phyloP scores from a whole-genome alignment of 1,140 invertebrate species.

The Alviniconcha marisindica region DNA sequence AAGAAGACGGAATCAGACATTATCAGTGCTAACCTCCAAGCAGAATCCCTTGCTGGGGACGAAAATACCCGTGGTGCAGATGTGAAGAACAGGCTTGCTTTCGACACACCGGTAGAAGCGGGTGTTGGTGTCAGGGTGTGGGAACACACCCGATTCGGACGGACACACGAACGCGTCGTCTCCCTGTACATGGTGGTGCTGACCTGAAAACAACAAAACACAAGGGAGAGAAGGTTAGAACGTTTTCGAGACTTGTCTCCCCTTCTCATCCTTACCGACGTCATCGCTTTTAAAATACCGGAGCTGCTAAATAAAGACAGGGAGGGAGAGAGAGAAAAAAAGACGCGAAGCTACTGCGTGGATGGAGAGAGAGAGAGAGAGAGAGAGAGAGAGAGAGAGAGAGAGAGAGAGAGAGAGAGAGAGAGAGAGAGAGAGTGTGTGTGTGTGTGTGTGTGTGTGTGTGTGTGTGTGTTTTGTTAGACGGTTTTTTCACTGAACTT shows the following conservation, averaged over 20 bases:
- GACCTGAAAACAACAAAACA: slow-evolving; percentile 20
- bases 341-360: not conserved
- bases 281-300: not conserved
- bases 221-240: not conserved
- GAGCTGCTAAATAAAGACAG: not conserved
- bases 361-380: too few relatives aligned
- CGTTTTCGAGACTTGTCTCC: too few relatives aligned
- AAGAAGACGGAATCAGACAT: too few relatives aligned
- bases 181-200: not conserved
- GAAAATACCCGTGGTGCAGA: slow-evolving; percentile 23
- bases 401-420: too few relatives aligned
- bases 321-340: not conserved
- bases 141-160: slow-evolving; percentile 15
- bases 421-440: too few relatives aligned
- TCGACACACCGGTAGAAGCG: slow-evolving; percentile 25
- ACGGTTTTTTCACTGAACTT: too few relatives aligned
- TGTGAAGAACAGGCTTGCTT: not conserved
- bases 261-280: too few relatives aligned
- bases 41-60: not conserved
- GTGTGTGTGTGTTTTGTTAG: too few relatives aligned
- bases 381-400: too few relatives aligned
- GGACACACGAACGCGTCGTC: slow-evolving; percentile 35
- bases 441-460: too few relatives aligned
- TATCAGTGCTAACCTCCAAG: too few relatives aligned
- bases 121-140: slow-evolving; percentile 18